Base-by-base conservation (phyloP, 2,888 invertebrate species). In the Oasisia sp. region DNA sequence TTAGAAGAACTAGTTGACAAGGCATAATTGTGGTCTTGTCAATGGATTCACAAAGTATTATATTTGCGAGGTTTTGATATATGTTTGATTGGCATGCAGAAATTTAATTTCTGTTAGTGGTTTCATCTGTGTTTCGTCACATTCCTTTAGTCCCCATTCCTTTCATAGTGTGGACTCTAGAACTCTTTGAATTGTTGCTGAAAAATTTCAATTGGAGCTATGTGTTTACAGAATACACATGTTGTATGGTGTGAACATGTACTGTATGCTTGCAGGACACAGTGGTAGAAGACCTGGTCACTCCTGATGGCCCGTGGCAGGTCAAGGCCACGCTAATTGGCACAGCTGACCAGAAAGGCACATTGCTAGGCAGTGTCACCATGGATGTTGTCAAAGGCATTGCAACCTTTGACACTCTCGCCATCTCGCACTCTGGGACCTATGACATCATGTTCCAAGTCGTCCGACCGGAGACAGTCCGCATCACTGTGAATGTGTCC, bases 401-500 rank as follows among this genome's bases (percentile, higher is more conserved):
- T 74, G 74, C 74, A 74, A 74, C 74, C 74, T 74, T 74, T 74
- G 74, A 74, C 74, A 74, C 74, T 74, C 74, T 74, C 74, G 74
- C 74, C 74, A 74, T 74, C 74, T 74, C 74, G 3, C 74, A 74
- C 27, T 0, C 27, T n/a, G 74, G 74, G 27, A 74, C 74, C 74
- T 74, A 74, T 19, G 74, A 74, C 74, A 74, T 74, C 7, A 27
- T 74, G 74, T 74, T 74, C 74, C 74, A 74, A 74, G 74, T 74
- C 27, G 74, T 74, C 74, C 74, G 74, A 74, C 74, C 74, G 27
- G 74, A 74, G 19, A 74, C 7, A 7, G 14, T 74, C 74, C 27
- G 27, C 74, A 74, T 74, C 74, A 74, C 74, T 27, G 74, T 74
- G 19, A 74, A 19, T 7, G 19, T 74, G 74, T 27, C 74, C 14